Evolutionary conservation across 2,888 invertebrate genomes (phyloP).

Genomic region (Polydrusus tereticollis): DNA sequence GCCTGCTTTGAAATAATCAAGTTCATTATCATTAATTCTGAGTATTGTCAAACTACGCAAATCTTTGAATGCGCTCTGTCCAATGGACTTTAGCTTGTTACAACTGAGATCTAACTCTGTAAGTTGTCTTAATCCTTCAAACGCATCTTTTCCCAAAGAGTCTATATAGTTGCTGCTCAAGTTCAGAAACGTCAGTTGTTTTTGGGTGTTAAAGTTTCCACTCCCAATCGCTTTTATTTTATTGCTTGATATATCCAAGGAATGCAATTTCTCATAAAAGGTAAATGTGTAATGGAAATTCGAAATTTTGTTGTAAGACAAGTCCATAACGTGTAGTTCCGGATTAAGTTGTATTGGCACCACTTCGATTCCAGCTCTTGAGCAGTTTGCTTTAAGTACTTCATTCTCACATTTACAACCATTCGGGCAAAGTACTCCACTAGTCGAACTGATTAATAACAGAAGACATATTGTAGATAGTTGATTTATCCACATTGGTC

Average conservation of each 20-base stretch:
- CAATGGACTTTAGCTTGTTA: conserved; percentile 82
- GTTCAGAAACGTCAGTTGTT: conserved; percentile 80
- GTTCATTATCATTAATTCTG: conserved; percentile 81
- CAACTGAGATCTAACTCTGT: conserved; percentile 79
- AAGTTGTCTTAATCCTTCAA: conserved; percentile 79
- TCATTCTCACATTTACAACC: conserved; percentile 87
- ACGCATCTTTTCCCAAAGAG: conserved; percentile 80
- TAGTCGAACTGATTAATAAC: conserved; percentile 61
- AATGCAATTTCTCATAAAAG: conserved; percentile 84
- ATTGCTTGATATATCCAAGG: conserved; percentile 87
- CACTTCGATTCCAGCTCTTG: conserved; percentile 83
- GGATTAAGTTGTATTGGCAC: conserved; percentile 93
- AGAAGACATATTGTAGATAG: conserved; percentile 66
- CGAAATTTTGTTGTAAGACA: conserved; percentile 86
- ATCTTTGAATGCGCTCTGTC: conserved; percentile 83
- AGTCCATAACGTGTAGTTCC: conserved; percentile 84
- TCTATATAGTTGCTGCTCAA: conserved; percentile 82
- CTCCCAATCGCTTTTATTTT: conserved; percentile 84
- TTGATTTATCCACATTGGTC: conserved; percentile 62
- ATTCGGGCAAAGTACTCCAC: conserved; percentile 75
- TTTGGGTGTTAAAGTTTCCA: conserved; percentile 85
- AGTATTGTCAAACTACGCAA: conserved; percentile 80
- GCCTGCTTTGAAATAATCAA: conserved; percentile 79
- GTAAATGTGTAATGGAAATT: conserved; percentile 83
- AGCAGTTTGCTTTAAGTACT: conserved; percentile 82